Evolutionary conservation across 2,797 vertebrate genomes (phyloP), one percentile per base, ranked within the genome.

Genomic region (Podargus strigoides): DNA sequence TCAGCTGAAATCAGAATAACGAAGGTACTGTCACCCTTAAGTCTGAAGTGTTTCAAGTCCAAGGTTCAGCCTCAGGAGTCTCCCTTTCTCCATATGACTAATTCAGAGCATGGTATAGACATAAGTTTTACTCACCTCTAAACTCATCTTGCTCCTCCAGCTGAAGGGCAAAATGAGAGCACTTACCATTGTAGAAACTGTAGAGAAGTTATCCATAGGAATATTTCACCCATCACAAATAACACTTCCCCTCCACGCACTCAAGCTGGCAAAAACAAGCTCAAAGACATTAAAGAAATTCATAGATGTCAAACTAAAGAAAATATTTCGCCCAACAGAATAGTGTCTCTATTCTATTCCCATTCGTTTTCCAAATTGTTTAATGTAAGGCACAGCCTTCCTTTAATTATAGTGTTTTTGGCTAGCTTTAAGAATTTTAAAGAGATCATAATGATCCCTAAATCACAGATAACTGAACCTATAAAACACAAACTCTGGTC

Each of bases 381-480:
- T 82, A 42, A 96, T 64, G 47, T 59, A 59, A 96, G 80, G 53
- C 82, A 47, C 91, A 91, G 81, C 67, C 78, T 93, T 87, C 73
- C 87, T 90, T 94, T 92, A 88, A 95, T 96, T 96, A 90, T 93
- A 90, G 87, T 55, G 84, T 46, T 77, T 72, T 96, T 92, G 94
- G 95, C 82, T 3, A 9, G 37, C 79, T 74, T 41, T 58, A 67
- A 92, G 91, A 93, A 91, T 93, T 96, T 95, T 95, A 91, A 94
- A 94, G 90, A 91, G 81, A 66, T 94, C 41, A 8, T 75, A 89
- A 92, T 72, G 85, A 83, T 87, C 91, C 68, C 91, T 95, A 96
- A 95, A 96, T 95, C 82, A 89, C 72, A 94, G 93, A 97, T 94
- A 88, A 90, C 85, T 89, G 87, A 93, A 50, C 67, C 68, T 80